phyloP scores from a whole-genome alignment of 2,113 vertebrate genomes.

The Alosa alosa region DNA sequence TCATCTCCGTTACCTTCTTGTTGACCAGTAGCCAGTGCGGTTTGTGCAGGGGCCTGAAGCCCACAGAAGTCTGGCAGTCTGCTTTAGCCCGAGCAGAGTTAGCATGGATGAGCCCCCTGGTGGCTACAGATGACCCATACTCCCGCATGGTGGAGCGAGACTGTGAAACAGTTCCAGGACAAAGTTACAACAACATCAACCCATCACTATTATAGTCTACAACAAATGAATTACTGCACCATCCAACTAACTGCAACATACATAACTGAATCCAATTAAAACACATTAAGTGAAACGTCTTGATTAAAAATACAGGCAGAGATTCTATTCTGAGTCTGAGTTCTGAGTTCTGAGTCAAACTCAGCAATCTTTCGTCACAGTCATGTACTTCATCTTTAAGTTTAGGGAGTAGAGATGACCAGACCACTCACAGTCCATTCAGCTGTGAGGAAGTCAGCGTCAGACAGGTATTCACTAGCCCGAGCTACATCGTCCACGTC shows the following conservation, averaged over 20 bases:
- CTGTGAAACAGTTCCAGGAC: constrained; percentile 57
- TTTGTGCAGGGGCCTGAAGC: constrained; percentile 92
- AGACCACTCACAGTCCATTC: constrained; percentile 85
- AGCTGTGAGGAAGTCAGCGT: constrained; percentile 83
- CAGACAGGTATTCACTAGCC: constrained; percentile 90
- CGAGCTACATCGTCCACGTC: constrained; percentile 82
- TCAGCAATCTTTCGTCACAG: no score
- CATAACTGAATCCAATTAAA: neutral
- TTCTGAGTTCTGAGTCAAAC: no score
- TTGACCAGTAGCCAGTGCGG: constrained; percentile 88
- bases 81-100: constrained; percentile 78
- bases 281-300: neutral
- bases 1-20: constrained; percentile 77
- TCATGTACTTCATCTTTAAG: no score
- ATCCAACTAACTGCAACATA: neutral
- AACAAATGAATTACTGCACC: neutral
- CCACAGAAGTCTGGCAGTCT: constrained; percentile 73
- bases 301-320: neutral
- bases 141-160: constrained; percentile 71
- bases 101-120: constrained; percentile 89
- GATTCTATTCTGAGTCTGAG: neutral
- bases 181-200: neutral
- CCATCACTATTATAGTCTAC: neutral
- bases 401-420: neutral
- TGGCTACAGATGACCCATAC: constrained; percentile 84